Base-by-base conservation (phyloP, 2,113 vertebrate genomes). In the Gambusia affinis region DNA sequence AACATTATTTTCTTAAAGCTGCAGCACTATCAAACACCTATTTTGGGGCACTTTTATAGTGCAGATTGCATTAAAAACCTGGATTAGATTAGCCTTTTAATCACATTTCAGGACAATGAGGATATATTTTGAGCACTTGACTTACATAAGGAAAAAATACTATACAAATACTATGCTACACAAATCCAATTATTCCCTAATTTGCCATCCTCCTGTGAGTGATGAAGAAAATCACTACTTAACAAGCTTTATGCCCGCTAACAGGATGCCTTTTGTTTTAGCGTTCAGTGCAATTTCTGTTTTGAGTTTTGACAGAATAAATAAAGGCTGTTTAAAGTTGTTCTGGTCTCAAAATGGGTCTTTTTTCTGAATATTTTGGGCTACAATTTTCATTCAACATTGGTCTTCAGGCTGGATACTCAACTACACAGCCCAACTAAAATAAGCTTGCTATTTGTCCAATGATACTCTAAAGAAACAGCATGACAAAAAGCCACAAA, bases 241-340 rank as follows among this genome's bases (percentile, higher is more conserved):
- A 22, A 57, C 60, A 60, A 60, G 72, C 61, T 47, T 80, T 35
- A 5, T 62, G 51, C 33, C 68, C 47, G 37, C 61, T 12, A 30
- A 67, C 33, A 66, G 57, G 42, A 78, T 47, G 80, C 62, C 76
- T 81, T 79, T 47, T 74, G 39, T 37, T 37, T 37, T 37, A 17
- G 15, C 7, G 5, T 62, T 31, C 64, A 57, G 51, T 22, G 22
- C 33, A 31, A 70, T 37, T 37, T 61, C 35, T 60, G 62, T 65
- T 51, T 61, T 74, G 69, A 75, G 33, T 42, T 44, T 63, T 22
- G 76, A 12, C 10, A 74, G 30, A 57, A 57, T 30, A 33, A 86
- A 86, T 74, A 81, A 73, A 79, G 33, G 12, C 62, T 28, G 73
- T 85, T 77, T 28, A 47, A 67, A 47, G 62, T 12, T 66, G 1